Conservation (phyloP, 23 tunicate genomes). For the Clavelina lepadiformis region DNA sequence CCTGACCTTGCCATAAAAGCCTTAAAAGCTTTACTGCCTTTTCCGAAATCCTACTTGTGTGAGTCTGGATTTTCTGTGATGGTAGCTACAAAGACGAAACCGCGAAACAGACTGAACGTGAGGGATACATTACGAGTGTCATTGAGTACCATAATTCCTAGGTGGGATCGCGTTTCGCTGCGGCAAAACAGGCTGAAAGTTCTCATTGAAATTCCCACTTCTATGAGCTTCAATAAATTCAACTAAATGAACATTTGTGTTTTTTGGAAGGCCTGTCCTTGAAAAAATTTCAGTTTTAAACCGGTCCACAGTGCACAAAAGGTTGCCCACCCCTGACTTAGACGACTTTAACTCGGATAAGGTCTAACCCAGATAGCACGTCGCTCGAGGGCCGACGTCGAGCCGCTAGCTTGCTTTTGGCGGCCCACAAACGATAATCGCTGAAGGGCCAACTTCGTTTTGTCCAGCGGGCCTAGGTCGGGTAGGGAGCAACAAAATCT, state of each 20-base stretch:
- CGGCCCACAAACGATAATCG: too few species aligned
- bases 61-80: conserved; percentile 32
- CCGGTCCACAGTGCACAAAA: conserved; percentile 27
- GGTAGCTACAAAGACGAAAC: conserved; percentile 47
- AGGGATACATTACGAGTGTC: conserved; percentile 32
- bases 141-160: conserved; percentile 21
- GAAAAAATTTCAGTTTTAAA: conserved; percentile 4
- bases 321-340: conserved; percentile 23
- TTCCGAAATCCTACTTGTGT: conserved; percentile 29
- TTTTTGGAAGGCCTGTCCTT: conserved; percentile 24
- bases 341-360: too few species aligned
- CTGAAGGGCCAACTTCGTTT: too few species aligned
- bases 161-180: conserved; percentile 18
- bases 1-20: conserved; percentile 45
- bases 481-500: too few species aligned
- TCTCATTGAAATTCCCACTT: conserved; percentile 16
- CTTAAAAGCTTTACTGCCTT: conserved; percentile 22
- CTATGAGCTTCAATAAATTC: conserved; percentile 14
- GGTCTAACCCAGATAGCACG: too few species aligned
- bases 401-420: too few species aligned
- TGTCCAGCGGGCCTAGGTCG: too few species aligned
- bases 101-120: conserved; percentile 25
- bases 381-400: too few species aligned
- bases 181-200: conserved; percentile 20
- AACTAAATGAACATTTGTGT: conserved; percentile 10